Conservation (phyloP, 2,797 vertebrate species). For the Urophycis tenuis region DNA sequence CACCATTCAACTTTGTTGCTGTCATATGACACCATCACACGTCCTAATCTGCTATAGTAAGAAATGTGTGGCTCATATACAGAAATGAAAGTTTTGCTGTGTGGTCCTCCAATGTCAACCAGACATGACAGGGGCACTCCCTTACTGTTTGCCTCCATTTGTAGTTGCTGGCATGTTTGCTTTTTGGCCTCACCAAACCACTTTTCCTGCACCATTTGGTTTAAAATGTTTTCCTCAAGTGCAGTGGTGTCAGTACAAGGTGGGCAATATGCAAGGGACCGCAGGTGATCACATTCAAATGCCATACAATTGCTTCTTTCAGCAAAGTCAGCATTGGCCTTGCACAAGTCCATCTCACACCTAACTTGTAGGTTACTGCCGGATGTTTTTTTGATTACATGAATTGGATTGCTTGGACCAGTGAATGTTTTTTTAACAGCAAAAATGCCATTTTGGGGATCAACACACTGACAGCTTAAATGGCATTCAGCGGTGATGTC, state of each 20-base stretch:
- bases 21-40: slow-evolving; percentile 15
- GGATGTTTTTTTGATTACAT: too few relatives aligned
- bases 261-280: not conserved
- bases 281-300: too few relatives aligned
- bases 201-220: slow-evolving; percentile 6
- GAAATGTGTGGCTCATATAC: slow-evolving; percentile 1
- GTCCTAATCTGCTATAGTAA: slow-evolving; percentile 15
- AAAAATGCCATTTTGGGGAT: slow-evolving; percentile 9
- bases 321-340: too few relatives aligned
- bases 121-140: slow-evolving; percentile 1
- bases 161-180: not conserved
- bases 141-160: not conserved
- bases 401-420: slow-evolving; percentile 2
- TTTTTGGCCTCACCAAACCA: slow-evolving; percentile 23
- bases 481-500: not conserved
- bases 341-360: too few relatives aligned
- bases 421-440: slow-evolving; percentile 18
- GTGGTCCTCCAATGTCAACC: slow-evolving; percentile 5
- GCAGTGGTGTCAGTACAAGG: not conserved
- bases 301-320: too few relatives aligned
- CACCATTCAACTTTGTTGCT: slow-evolving; percentile 17
- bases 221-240: slow-evolving; percentile 9
- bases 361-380: too few relatives aligned
- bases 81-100: slow-evolving; percentile 7
- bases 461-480: slow-evolving; percentile 5